Evolutionary conservation across 2,113 vertebrate species (phyloP).

Genomic region (Silurus asotus): DNA sequence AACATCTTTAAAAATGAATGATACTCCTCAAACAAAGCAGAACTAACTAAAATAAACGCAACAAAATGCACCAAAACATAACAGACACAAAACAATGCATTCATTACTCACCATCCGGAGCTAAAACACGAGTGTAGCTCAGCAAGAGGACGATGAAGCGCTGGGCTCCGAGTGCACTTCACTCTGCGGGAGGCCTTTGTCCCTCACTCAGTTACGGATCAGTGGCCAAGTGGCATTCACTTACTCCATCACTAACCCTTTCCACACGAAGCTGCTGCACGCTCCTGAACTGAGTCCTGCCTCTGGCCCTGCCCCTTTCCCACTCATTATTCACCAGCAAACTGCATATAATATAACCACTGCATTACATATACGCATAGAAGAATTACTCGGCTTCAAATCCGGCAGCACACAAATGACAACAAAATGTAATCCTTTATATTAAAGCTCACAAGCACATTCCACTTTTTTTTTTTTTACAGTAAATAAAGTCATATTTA

Average conservation of each 20-base stretch:
- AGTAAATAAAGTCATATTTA: not conserved
- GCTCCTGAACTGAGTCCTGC: conserved; percentile 23
- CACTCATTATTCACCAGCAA: not conserved
- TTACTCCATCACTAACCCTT: conserved; percentile 39
- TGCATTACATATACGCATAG: conserved; percentile 2
- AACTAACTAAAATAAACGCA: not conserved
- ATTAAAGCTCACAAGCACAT: conserved; percentile 34
- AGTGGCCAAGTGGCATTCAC: conserved; percentile 64
- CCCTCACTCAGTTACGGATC: conserved; percentile 60
- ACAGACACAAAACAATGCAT: not conserved
- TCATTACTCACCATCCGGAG: conserved; percentile 24
- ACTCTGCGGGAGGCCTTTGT: conserved; percentile 61
- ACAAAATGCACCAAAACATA: not conserved
- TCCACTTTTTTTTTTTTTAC: not conserved
- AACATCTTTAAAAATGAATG: not conserved
- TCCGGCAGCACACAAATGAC: conserved; percentile 9
- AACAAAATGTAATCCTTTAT: conserved; percentile 39
- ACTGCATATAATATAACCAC: not conserved
- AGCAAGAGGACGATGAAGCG: conserved; percentile 16
- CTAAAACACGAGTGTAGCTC: not conserved
- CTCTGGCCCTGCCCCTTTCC: conserved; percentile 7
- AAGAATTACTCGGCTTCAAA: conserved; percentile 36
- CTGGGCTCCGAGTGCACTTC: conserved; percentile 34
- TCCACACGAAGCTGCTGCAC: conserved; percentile 12
- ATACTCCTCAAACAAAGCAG: not conserved